A percentile compares a stretch with the other conserved stretches of the same genome.
phyloP scores from a whole-genome alignment of 2,888 invertebrate species.

The Drosophila leonis region DNA sequence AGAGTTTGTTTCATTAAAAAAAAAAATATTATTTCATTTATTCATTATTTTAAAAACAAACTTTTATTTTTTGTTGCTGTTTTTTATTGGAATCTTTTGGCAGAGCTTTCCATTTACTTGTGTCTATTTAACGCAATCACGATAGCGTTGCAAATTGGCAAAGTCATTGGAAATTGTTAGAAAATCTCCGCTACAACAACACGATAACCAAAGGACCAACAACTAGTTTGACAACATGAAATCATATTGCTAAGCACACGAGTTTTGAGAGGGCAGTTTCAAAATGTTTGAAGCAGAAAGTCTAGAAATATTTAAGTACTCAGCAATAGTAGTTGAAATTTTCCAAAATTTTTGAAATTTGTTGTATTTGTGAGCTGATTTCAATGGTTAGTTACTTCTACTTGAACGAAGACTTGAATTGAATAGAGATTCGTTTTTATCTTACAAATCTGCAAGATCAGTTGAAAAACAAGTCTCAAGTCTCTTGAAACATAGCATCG shows the following conservation, averaged over 20 bases:
- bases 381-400: background rate
- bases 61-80: background rate
- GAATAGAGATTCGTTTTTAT: no score
- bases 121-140: slow-evolving; percentile 32
- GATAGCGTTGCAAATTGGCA: slow-evolving; percentile 29
- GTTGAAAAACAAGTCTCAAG: background rate
- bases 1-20: background rate
- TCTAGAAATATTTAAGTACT: no score
- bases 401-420: no score
- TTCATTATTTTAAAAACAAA: background rate
- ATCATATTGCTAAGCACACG: slow-evolving; percentile 7
- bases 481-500: background rate
- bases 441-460: background rate
- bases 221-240: slow-evolving; percentile 21
- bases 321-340: no score
- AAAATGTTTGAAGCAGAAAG: background rate
- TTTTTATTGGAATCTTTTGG: background rate
- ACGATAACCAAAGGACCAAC: background rate
- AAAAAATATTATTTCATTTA: background rate
- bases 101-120: background rate
- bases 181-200: slow-evolving; percentile 15
- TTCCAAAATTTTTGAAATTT: no score
- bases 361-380: no score
- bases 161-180: slow-evolving; percentile 33
- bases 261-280: slow-evolving; percentile 16